Conservation (phyloP, 1,140 invertebrate genomes). For the Panagrolaimus sp. region DNA sequence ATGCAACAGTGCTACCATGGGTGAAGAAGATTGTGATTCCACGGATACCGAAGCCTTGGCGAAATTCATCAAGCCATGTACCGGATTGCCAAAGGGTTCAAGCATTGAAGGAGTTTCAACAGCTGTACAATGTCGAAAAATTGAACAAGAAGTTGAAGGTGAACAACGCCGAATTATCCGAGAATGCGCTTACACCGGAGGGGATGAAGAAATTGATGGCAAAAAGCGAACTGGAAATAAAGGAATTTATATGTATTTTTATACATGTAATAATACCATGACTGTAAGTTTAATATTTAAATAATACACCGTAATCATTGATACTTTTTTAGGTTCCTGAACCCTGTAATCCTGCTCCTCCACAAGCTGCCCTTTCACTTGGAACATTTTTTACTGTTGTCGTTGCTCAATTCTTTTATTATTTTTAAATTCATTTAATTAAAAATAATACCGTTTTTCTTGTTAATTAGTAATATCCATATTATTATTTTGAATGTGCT, state of each 20-base stretch:
- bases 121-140: conserved; percentile 40
- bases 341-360: too few relatives aligned
- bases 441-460: too few relatives aligned
- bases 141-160: conserved; percentile 33
- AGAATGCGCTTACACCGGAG: conserved; percentile 40
- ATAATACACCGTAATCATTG: too few relatives aligned
- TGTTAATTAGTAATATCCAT: too few relatives aligned
- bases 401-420: too few relatives aligned
- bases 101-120: conserved; percentile 16
- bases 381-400: too few relatives aligned
- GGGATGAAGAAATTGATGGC: conserved; percentile 27
- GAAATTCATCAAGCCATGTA: conserved; percentile 36
- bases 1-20: conserved; percentile 33
- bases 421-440: too few relatives aligned
- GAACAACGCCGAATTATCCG: conserved; percentile 29
- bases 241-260: conserved; percentile 33
- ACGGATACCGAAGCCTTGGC: conserved; percentile 20
- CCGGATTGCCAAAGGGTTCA: conserved; percentile 18
- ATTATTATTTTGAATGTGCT: too few relatives aligned
- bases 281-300: conserved; percentile 5
- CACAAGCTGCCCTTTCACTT: too few relatives aligned
- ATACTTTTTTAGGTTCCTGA: too few relatives aligned
- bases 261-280: conserved; percentile 36
- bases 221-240: conserved; percentile 44
- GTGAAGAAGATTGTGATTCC: conserved; percentile 27